These are phyloP conservation scores for Choloepus hoffmanni DNA, from an alignment of 2,113 vertebrate species.

Conservation along the genomic window DNA sequence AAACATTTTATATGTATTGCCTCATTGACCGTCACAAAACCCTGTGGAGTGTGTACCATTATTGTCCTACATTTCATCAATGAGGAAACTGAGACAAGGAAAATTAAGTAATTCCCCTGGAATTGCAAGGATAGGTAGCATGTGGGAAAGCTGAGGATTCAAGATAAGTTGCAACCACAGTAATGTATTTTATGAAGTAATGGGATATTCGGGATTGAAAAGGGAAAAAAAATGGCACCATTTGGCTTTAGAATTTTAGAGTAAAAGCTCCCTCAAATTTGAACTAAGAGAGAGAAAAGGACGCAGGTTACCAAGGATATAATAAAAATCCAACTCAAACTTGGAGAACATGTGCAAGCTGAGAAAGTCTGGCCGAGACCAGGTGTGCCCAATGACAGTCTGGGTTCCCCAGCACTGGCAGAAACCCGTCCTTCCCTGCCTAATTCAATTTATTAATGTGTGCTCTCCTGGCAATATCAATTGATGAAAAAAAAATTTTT, in stretches of 20 bases:
- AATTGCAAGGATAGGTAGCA: background rate
- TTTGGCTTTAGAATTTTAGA: background rate
- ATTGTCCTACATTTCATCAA: background rate
- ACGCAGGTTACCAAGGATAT: background rate
- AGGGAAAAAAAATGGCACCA: background rate
- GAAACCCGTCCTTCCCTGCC: background rate
- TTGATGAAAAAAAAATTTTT: background rate
- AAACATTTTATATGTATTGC: background rate
- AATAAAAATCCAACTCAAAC: background rate
- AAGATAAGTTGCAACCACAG: conserved; percentile 4
- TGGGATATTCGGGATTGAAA: background rate
- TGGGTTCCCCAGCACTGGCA: background rate
- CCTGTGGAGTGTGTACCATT: background rate
- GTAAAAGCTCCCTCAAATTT: background rate
- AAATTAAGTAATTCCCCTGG: conserved; percentile 6
- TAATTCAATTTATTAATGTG: conserved; percentile 64
- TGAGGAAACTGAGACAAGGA: background rate
- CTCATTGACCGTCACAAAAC: background rate
- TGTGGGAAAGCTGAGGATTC: background rate
- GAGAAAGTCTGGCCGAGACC: background rate
- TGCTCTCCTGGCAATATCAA: background rate
- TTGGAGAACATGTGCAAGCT: background rate
- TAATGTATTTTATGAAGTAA: background rate
- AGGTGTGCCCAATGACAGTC: background rate
- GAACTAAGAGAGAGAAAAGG: background rate